phyloP scores from a whole-genome alignment of 2,113 vertebrate species.

The Himantopus leucocephalus region DNA sequence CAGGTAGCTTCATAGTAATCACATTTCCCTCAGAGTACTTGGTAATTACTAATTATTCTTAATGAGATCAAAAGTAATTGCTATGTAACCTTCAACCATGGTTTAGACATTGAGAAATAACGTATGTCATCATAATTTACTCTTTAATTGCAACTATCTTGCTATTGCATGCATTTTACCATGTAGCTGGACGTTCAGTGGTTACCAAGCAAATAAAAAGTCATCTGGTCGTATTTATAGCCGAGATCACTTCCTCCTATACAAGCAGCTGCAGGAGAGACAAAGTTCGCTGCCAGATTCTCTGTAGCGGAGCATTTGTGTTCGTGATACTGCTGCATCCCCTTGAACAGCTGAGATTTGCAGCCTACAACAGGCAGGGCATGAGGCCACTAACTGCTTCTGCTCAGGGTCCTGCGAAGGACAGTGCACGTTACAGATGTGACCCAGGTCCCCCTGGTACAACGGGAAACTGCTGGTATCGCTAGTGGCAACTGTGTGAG shows the following conservation, averaged over 20 bases:
- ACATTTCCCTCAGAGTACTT: slow-evolving; percentile 43
- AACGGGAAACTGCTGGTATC: not conserved
- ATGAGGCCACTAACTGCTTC: not conserved
- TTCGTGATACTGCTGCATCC: not conserved
- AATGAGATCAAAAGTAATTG: slow-evolving; percentile 67
- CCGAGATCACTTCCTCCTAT: not conserved
- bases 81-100: slow-evolving; percentile 60
- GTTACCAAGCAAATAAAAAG: slow-evolving; percentile 25
- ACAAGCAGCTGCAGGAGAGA: not conserved
- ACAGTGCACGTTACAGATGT: not conserved
- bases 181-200: not conserved
- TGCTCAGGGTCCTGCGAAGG: not conserved
- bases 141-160: slow-evolving; percentile 39
- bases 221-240: not conserved
- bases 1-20: slow-evolving; percentile 59
- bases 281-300: not conserved
- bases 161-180: slow-evolving; percentile 1
- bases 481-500: not conserved
- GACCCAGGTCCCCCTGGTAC: no score
- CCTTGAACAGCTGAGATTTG: not conserved
- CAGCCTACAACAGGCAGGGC: not conserved
- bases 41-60: slow-evolving; percentile 68
- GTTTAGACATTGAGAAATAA: slow-evolving; percentile 64
- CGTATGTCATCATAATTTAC: slow-evolving; percentile 55
- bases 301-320: not conserved